Conservation (phyloP, 1,140 invertebrate species). For the Drosophila ohnishii region DNA sequence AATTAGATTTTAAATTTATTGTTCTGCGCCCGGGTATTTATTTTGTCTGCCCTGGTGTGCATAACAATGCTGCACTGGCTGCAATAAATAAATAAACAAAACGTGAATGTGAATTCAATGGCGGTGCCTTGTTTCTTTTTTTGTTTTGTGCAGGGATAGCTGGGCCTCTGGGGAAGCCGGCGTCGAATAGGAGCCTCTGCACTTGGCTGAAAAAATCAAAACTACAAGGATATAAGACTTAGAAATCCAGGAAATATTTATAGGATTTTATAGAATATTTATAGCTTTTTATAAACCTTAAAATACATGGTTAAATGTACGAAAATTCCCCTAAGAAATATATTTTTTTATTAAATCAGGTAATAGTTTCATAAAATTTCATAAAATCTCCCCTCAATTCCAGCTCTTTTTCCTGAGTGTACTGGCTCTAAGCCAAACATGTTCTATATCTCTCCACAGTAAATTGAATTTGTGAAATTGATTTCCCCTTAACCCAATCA, state of each 20-base stretch:
- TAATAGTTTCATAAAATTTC: no score
- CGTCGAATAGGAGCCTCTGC: not conserved
- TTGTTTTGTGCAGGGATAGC: slow-evolving; percentile 11
- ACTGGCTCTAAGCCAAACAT: slow-evolving; percentile 12
- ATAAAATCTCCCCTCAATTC: not conserved
- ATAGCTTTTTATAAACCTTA: not conserved
- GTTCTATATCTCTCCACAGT: not conserved
- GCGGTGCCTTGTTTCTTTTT: slow-evolving; percentile 12
- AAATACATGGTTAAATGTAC: not conserved
- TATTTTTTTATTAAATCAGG: no score
- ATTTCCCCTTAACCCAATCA: slow-evolving; percentile 16
- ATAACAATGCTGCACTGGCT: slow-evolving; percentile 76
- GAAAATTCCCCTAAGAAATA: no score
- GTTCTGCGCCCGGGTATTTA: slow-evolving; percentile 57
- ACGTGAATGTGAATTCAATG: slow-evolving; percentile 73
- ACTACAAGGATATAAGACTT: not conserved
- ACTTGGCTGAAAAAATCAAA: slow-evolving; percentile 7
- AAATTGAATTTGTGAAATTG: slow-evolving; percentile 49
- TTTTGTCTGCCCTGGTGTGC: slow-evolving; percentile 73
- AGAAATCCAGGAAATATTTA: not conserved
- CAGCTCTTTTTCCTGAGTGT: not conserved
- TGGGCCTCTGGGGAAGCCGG: slow-evolving; percentile 16
- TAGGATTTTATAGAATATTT: not conserved
- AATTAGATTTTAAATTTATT: slow-evolving; percentile 82
- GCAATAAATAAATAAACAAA: slow-evolving; percentile 79